Base-by-base conservation (phyloP, 1,140 invertebrate species). In the Gryon sp. region DNA sequence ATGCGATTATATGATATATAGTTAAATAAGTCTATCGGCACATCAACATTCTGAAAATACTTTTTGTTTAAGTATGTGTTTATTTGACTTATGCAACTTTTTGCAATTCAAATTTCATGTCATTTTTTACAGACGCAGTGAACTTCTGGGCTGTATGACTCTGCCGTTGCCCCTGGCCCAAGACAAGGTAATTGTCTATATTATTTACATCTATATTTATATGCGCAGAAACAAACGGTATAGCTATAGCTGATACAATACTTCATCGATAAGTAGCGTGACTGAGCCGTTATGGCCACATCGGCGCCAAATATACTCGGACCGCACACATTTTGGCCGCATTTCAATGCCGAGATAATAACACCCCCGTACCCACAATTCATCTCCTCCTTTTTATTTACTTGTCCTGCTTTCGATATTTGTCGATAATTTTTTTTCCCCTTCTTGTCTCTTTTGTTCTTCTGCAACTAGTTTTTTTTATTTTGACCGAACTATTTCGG, bases 111-210 rank as follows among this genome's bases (percentile, higher is more conserved):
- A n/a, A n/a, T n/a, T 34, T 34, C 32, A 12, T 12, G 5, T 9
- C 34, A 53, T 53, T n/a, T 85, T 75, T 90, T 90, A 62, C 87
- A 92, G 91, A 85, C 88, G 90, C 82, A 92, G 91, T 83, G 92
- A 93, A 79, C 90, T 92, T 83, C 86, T 92, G 72, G 92, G 92
- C 83, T 93, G 91, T 82, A 92, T 92, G 91, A 92, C 92, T 82
- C 91, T 93, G 84, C 91, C 91, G 57, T 87, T 93, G 62, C 89
- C 89, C 59, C 88, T 92, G 82, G 90, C 91, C 45, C 85, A 91
- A 62, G 91, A 91, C 80, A 92, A 91, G 89, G 91, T 92, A 84
- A 90, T n/a, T n/a, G 85, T 81, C 48, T 20, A 63, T 36, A 32
- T 50, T 20, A 52, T 36, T 43, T 30, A 24, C 16, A n/a, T 66